phyloP scores from a whole-genome alignment of 2,888 invertebrate species.

The Drosophila atripex region DNA sequence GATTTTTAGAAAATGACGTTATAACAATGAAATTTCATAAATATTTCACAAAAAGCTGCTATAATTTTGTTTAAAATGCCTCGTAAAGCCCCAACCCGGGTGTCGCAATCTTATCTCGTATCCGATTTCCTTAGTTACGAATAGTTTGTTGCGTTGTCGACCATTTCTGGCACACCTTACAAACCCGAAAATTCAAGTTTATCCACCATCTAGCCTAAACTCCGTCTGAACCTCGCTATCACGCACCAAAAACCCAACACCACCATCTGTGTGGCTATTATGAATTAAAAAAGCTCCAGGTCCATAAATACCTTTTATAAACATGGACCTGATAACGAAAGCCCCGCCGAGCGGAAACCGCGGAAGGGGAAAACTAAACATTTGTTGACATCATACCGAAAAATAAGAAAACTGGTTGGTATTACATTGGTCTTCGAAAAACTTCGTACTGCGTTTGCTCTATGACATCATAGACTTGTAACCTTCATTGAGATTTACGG shows the following conservation, averaged over 20 bases:
- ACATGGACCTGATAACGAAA: constrained; percentile 57
- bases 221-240: constrained; percentile 10
- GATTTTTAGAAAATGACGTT: constrained; percentile 11
- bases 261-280: constrained; percentile 20
- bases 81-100: too few relatives aligned
- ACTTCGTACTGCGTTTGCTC: constrained; percentile 11
- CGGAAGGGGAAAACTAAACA: constrained; percentile 33
- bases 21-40: constrained; percentile 13
- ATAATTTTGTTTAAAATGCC: too few relatives aligned
- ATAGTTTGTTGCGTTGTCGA: background rate
- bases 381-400: constrained; percentile 40
- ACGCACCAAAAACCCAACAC: background rate
- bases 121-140: constrained; percentile 14
- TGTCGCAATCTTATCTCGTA: constrained; percentile 6
- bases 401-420: constrained; percentile 15
- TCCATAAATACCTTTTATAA: constrained; percentile 55
- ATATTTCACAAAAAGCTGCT: background rate
- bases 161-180: constrained; percentile 14
- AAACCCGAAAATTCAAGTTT: constrained; percentile 13
- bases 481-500: constrained; percentile 36
- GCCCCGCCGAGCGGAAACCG: constrained; percentile 34
- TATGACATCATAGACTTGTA: constrained; percentile 38
- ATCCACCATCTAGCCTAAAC: constrained; percentile 19
- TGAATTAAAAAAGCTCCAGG: constrained; percentile 29
- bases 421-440: constrained; percentile 23